A percentile compares a stretch with the other conserved stretches of the same genome.
phyloP scores from a whole-genome alignment of 2,888 invertebrate species.

The Tetranychus truncatus region DNA sequence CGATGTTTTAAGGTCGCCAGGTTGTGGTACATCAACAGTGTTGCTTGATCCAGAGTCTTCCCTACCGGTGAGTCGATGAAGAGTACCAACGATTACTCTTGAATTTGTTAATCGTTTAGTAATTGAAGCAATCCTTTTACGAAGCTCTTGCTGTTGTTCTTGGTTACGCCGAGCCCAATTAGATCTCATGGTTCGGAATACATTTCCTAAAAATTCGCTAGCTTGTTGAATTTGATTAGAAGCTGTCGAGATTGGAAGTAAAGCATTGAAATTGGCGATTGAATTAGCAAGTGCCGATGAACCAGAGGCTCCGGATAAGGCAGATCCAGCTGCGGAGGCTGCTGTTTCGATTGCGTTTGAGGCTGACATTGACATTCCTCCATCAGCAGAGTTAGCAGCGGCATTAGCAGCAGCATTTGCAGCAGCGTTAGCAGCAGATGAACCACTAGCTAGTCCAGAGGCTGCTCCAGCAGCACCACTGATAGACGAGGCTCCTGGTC shows the following conservation, averaged over 20 bases:
- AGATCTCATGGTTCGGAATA: constrained; percentile 7
- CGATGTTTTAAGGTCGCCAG: background rate
- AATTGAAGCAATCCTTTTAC: constrained; percentile 2
- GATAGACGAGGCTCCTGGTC: background rate
- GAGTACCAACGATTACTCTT: background rate
- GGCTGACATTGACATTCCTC: background rate
- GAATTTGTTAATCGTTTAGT: constrained; percentile 11
- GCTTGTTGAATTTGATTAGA: constrained; percentile 10
- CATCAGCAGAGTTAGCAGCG: background rate
- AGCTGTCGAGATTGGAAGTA: constrained; percentile 7
- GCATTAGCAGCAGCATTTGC: background rate
- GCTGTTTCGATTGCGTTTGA: background rate
- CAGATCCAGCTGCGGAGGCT: background rate
- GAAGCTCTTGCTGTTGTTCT: constrained; percentile 10
- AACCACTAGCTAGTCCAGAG: background rate
- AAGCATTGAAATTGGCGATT: background rate
- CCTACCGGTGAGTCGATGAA: constrained; percentile 2
- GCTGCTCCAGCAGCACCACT: background rate
- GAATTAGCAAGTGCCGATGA: background rate
- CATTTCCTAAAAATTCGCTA: background rate
- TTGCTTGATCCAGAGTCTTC: background rate
- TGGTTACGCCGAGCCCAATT: constrained; percentile 10
- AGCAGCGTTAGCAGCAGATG: background rate
- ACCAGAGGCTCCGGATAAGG: background rate
- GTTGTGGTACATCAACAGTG: background rate